Evolutionary conservation across 2,888 invertebrate genomes (phyloP).

Genomic region (Plagodis dolabraria): DNA sequence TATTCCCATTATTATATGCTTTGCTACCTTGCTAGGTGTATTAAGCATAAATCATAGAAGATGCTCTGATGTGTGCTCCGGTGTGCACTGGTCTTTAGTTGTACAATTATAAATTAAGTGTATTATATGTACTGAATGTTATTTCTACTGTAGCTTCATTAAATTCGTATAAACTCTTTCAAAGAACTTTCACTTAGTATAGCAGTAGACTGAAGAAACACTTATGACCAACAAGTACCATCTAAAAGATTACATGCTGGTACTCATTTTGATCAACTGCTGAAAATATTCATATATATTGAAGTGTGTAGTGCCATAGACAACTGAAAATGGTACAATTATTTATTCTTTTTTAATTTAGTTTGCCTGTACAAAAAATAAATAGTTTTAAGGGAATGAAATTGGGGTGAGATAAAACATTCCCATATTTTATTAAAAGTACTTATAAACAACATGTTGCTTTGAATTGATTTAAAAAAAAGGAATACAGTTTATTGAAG

Average conservation of each 20-base stretch:
- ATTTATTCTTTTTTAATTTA: conserved; percentile 20
- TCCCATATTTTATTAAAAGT: too few species aligned
- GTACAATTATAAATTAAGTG: conserved; percentile 17
- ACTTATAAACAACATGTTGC: too few species aligned
- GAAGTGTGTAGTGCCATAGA: conserved; percentile 22
- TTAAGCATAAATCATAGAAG: too few species aligned
- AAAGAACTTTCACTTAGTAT: conserved; percentile 3
- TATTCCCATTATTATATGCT: too few species aligned
- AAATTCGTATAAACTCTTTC: conserved; percentile 6
- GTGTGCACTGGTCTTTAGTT: conserved; percentile 3
- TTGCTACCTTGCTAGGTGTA: too few species aligned
- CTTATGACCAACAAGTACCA: background rate
- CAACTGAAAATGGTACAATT: conserved; percentile 24
- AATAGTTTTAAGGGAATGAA: background rate
- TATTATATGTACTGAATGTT: conserved; percentile 10
- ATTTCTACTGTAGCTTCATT: conserved; percentile 22
- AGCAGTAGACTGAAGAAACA: background rate
- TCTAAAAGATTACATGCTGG: too few species aligned
- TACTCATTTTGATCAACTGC: conserved; percentile 1
- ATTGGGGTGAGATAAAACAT: too few species aligned
- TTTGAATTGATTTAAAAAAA: background rate
- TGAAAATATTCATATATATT: conserved; percentile 13
- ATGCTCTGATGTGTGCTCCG: too few species aligned
- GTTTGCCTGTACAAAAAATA: conserved; percentile 1
- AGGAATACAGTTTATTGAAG: conserved; percentile 39